A percentile compares a stretch with the other conserved stretches of the same genome.
These are phyloP conservation scores for Synergus umbraculus DNA, from an alignment of 2,888 invertebrate species.

Conservation along the genomic window DNA sequence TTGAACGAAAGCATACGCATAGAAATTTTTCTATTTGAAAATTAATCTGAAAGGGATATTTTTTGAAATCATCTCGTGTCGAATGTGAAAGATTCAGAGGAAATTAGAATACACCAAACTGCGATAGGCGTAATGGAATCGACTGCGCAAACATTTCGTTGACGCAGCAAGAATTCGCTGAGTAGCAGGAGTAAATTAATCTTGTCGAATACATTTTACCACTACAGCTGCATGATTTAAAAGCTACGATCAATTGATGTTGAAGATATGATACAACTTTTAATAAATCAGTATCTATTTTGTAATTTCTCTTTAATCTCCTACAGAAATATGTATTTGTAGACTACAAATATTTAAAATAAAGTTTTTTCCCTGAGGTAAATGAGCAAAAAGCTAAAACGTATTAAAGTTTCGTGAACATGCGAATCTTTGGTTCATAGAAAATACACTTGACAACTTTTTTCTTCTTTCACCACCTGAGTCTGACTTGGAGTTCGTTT, in stretches of 20 bases:
- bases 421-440: background rate
- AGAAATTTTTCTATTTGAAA: too few relatives aligned
- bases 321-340: too few relatives aligned
- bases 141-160: background rate
- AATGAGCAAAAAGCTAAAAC: too few relatives aligned
- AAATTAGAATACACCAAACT: background rate
- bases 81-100: background rate
- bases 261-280: background rate
- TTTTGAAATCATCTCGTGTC: background rate
- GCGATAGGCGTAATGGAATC: conserved; percentile 2
- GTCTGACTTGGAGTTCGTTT: conserved; percentile 5
- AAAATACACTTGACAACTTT: background rate
- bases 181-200: background rate
- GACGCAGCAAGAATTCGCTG: background rate
- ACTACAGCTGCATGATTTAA: background rate
- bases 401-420: too few relatives aligned
- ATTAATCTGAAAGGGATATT: background rate
- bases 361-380: too few relatives aligned
- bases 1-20: too few relatives aligned
- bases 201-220: background rate
- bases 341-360: too few relatives aligned
- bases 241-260: background rate
- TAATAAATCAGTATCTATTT: background rate
- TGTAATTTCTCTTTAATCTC: too few relatives aligned
- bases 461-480: background rate